Evolutionary conservation across 2,113 vertebrate genomes (phyloP), one percentile per base, ranked within the genome.

Genomic region (Microtus oregoni): DNA sequence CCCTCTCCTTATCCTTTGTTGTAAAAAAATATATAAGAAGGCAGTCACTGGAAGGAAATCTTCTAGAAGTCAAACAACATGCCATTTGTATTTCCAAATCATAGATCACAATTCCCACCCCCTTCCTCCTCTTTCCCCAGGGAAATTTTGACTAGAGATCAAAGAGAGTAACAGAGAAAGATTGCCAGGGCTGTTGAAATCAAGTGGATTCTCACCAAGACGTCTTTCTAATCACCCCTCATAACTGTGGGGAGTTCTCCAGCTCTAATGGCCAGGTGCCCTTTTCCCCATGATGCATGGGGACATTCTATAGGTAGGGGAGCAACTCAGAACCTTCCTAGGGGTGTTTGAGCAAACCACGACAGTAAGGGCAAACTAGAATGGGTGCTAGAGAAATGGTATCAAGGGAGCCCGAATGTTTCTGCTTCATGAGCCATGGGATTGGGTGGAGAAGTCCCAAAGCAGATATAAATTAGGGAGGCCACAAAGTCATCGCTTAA

Each of bases 1-100:
- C 52, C 30, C 12, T 52, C 24, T 70, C 35, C 63, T 58, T 89
- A 77, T 52, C 30, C 35, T 95, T 92, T 89, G 61, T 87, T 81
- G 32, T 77, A 19, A 91, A 82, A 15, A 58, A 19, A 58, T 58
- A 89, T 75, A 38, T 68, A 96, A 44, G 32, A 95, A 91, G 38
- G 41, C 10, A 22, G 11, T 87, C 72, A 95, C 44, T 86, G 7
- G 55, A 96, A 90, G 41, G 77, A 90, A 95, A 86, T 41, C 41
- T 94, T 81, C 93, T 47, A 76, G 70, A 94, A 92, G 76, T 90
- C 8, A 13, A 94, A 92, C 20, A 76, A 67, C n/a, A 90, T 87
- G 41, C 30, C 81, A 87, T 83, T 87, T 92, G 67, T 88, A 50
- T 92, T 58, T 92, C 91, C 32, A 86, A 75, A 94, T 58, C 44